Base-by-base conservation (phyloP, 2,113 vertebrate species). In the Sula dactylatra region DNA sequence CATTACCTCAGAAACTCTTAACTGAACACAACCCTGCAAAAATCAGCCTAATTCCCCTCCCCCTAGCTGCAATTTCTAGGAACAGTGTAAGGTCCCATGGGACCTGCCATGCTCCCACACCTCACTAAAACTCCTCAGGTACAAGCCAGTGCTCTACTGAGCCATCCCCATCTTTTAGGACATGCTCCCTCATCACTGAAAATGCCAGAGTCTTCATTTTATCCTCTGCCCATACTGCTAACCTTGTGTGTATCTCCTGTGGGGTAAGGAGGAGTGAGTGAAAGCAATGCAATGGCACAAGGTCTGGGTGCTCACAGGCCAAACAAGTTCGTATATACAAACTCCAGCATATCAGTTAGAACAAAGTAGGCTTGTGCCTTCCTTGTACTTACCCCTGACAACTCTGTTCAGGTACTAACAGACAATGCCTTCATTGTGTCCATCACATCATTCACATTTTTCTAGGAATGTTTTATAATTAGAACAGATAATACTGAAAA, bases 191-290 rank as follows among this genome's bases (percentile, higher is more conserved):
- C 27, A 0, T 9, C n/a, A 4, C 4, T 15, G 36, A 52, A 25
- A 42, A 71, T 22, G 65, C 1, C 65, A 44, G 40, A 17, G 1
- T 6, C 44, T 36, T 44, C 15, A 26, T 4, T 64, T 32, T 10
- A 5, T 1, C 11, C 58, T 42, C n/a, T 14, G 15, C 15, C 44
- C 14, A 2, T 13, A 27, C 13, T 27, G 64, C 80, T 36, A 40
- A 11, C 26, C 22, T 19, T 5, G 15, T 3, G 2, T 1, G 0
- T 1, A 3, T 3, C 40, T 26, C 25, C 18, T 6, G 16, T 1
- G 6, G 6, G 5, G 11, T 6, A 26, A 12, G 11, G 8, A 31
- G 56, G 4, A 13, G 10, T 5, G 9, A 7, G 15, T 1, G 8
- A 32, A 12, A 32, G 24, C 22, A 40, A 26, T 3, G 11, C 15